Evolutionary conservation across 2,888 invertebrate species (phyloP), one percentile per base, ranked within the genome.

Genomic region (Amblyteles armatorius): DNA sequence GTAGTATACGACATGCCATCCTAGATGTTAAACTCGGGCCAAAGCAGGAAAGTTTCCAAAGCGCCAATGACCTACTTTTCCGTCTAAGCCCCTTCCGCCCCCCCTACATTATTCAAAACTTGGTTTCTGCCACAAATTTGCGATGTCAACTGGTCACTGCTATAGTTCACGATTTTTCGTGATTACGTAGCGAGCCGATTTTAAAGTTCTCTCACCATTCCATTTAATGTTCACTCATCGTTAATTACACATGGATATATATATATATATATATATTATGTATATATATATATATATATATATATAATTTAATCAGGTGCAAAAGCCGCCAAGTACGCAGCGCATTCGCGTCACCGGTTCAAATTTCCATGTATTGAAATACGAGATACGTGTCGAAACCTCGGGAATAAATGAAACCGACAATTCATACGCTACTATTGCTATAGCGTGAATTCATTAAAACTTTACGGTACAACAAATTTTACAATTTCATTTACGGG

Each of bases 1-100:
- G 71, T 65, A 68, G 71, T 72, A 77, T 77, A 80, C 67, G 80
- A 73, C 83, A 77, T 77, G 80, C 80, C 69, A 84, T 84, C 72
- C 67, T 44, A 65, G 57, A 80, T 52, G 36, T 19, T 60, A 33
- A 65, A 50, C n/a, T 67, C 71, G 19, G 65, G 55, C 44, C 33
- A 33, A 44, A 71, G 65, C 50, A 29, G 19, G 11, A 72, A 84
- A 65, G 48, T 83, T 69, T n/a, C 11, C 63, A 40, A 71, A 48
- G 26, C 33, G 63, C 36, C 50, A 67, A 50, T 65, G 80, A 44
- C 80, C 80, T 80, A 84, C 76, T 84, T 80, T 44, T 72, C 26
- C 11, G n/a, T 60, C 19, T 26, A n/a, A 52, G 6, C 22, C 19
- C n/a, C 76, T 50, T 22, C 19, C 26, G 22, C 22, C 40, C 4